Conservation (phyloP, 2,888 invertebrate species). For the Acrobasis repandana region DNA sequence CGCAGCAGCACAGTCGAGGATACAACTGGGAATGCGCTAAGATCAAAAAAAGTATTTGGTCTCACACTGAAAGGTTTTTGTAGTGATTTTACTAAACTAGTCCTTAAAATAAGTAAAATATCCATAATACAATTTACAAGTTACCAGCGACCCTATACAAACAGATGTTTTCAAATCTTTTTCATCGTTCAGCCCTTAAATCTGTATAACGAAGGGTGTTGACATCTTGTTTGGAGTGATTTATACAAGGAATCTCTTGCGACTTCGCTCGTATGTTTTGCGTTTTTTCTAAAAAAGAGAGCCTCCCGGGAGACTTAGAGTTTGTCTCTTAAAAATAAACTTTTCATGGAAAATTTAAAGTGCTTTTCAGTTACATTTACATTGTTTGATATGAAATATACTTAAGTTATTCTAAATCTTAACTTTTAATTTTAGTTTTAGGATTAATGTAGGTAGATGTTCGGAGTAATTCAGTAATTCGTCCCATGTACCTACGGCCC, state of each 20-base stretch:
- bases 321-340: not conserved
- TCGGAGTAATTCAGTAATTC: too few species aligned
- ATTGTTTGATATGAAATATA: not conserved
- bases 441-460: too few species aligned
- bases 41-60: too few species aligned
- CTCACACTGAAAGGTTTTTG: too few species aligned
- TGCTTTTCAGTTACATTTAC: not conserved
- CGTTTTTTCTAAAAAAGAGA: not conserved
- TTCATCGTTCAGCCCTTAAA: not conserved
- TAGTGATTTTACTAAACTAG: too few species aligned
- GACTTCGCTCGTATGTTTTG: slow-evolving; percentile 1
- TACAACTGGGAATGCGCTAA: too few species aligned
- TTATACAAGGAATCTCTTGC: slow-evolving; percentile 23
- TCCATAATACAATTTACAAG: too few species aligned
- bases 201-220: slow-evolving; percentile 33
- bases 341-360: not conserved
- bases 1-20: too few species aligned
- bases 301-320: not conserved
- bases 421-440: too few species aligned
- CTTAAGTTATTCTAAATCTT: not conserved
- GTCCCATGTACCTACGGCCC: too few species aligned
- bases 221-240: slow-evolving; percentile 1
- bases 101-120: too few species aligned
- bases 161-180: slow-evolving; percentile 10
- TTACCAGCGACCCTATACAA: too few species aligned